phyloP scores from a whole-genome alignment of 2,888 invertebrate species.

The Lepetodrilus schrolli region DNA sequence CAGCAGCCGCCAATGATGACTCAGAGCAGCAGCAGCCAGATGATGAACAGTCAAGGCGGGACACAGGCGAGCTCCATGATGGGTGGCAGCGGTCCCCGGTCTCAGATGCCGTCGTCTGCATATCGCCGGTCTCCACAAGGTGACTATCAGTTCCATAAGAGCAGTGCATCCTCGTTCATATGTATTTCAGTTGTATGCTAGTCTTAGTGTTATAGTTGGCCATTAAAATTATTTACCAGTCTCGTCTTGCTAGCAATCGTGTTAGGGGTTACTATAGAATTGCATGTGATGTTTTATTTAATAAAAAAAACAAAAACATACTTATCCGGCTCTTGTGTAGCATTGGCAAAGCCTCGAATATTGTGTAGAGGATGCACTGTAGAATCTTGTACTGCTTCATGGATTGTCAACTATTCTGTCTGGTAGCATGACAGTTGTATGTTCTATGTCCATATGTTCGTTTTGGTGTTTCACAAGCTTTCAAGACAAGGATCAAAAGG shows the following conservation, averaged over 20 bases:
- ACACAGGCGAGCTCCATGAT: conserved; percentile 34
- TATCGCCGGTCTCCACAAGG: conserved; percentile 38
- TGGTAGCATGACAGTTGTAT: conserved; percentile 25
- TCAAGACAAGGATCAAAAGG: conserved; percentile 21
- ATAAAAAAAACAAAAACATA: no score
- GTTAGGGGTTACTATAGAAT: no score
- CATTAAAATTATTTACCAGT: no score
- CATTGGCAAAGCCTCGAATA: no score
- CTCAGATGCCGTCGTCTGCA: conserved; percentile 44
- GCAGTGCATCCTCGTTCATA: conserved; percentile 21
- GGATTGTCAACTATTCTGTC: conserved; percentile 1
- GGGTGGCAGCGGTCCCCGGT: conserved; percentile 38
- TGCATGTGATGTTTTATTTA: no score
- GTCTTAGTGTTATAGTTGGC: no score
- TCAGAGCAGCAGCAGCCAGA: conserved; percentile 25
- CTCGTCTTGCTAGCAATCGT: no score
- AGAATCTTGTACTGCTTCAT: neutral
- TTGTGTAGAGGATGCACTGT: conserved; percentile 17
- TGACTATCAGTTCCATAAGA: conserved; percentile 1
- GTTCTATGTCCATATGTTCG: conserved; percentile 13
- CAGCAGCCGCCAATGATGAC: conserved; percentile 58
- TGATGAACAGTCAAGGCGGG: conserved; percentile 7
- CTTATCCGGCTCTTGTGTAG: no score
- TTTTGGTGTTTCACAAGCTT: neutral
- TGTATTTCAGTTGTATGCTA: no score